Evolutionary conservation across 2,797 vertebrate genomes (phyloP), one percentile per base, ranked within the genome.

Genomic region (Muscicapa striata): DNA sequence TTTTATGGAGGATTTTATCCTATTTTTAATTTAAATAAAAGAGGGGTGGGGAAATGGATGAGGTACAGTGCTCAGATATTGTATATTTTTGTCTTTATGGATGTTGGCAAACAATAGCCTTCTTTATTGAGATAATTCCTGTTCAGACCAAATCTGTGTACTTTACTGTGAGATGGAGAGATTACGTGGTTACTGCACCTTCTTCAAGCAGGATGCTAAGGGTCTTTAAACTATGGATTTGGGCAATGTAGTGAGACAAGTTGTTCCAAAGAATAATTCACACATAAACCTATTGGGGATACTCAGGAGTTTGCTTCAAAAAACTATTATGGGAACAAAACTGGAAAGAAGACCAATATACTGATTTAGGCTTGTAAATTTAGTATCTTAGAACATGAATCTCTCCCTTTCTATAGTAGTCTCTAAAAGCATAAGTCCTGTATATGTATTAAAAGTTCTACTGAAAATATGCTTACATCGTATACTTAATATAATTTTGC

Each of bases 41-140:
- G 36, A 2, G 16, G 1, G 2, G 0, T 2, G 10, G 2, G 9
- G 27, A 11, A 30, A 52, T 36, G 6, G 40, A 32, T 26, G 38
- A 24, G 79, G 23, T 46, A 54, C 24, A 38, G 52, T 17, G 10
- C 70, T 87, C 34, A 66, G 86, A 55, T 5, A 8, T 63, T 67
- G 29, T 9, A 19, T 51, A 21, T 43, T 91, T 76, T 58, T 34
- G 14, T 43, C 21, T 74, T 74, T 48, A 55, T 54, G 52, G 41
- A 46, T 11, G 2, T 23, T 36, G 32, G 30, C 27, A 82, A 91
- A 40, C 5, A 49, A 27, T 46, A 51, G 19, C n/a, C 5, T 55
- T 70, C 21, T 82, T 77, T 87, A 40, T 49, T 62, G 30, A 89
- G 27, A 32, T 24, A 40, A 11, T 66, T 91, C 20, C 76, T 76